Evolutionary conservation across 1,140 invertebrate species (phyloP), one percentile per base, ranked within the genome.

Genomic region (Papilio dardanus): DNA sequence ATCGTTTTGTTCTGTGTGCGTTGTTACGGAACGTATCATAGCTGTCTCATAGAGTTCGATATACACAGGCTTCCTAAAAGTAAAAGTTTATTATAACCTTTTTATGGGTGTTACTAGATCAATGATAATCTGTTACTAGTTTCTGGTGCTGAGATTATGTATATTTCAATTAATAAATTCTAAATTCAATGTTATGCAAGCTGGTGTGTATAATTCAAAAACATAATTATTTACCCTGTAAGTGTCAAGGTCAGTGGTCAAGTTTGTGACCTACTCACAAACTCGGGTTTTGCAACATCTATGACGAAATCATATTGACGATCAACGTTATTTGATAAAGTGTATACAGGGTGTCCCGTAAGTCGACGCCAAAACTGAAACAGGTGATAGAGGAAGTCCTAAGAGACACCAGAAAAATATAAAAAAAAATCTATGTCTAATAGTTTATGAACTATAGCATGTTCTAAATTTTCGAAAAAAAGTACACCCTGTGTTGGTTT

Each of bases 1-100:
- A 67, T 79, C 79, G 30, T 77, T 81, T 35, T 88, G 91, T 21
- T 81, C 83, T 0, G 88, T 84, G 30, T 91, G 86, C 33, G 93
- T 92, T 46, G 94, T 94, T 1, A 95, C 83, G 67, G 94, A 94
- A 78, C 94, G 88, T 75, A 96, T 93, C 3, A 95, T 81, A 1
- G 94, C 91, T n/a, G 88, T 82, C 71, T 96, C 89, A 76, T 93
- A 95, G 66, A 93, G 93, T 82, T 96, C 94, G 24, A 96, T 81
- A 33, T 86, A 86, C 1, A 94, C 93, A 8, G 85, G 81, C 88
- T 94, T 94, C 95, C 94, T 95, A 40, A 68, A 68, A 21, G 14
- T 12, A n/a, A 58, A 58, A 58, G 6, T 58, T 58, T 14, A 28
- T 28, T 8, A 8, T 19, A 21, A 21, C 19, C 2, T 24, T 10